Percentiles rank a stretch among this genome's conserved stretches.
These are phyloP conservation scores for Silurus aristotelis DNA, from an alignment of 2,797 vertebrate genomes.

Conservation along the genomic window DNA sequence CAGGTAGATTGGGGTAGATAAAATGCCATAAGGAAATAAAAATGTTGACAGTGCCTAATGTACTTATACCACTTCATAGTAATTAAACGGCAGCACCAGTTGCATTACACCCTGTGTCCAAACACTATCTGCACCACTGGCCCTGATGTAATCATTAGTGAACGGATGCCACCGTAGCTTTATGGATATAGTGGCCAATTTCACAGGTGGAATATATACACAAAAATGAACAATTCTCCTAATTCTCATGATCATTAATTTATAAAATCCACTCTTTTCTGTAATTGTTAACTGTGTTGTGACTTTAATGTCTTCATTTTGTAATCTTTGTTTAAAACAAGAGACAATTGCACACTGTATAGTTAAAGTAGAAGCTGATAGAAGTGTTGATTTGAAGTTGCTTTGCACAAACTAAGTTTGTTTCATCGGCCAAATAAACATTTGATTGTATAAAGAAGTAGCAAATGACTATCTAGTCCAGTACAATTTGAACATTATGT, in stretches of 20 bases:
- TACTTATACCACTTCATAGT: not conserved
- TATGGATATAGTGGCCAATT: not conserved
- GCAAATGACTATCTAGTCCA: not conserved
- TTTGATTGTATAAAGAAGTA: not conserved
- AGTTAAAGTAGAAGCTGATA: not conserved
- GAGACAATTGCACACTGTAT: not conserved
- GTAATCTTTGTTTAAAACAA: not conserved
- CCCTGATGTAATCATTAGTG: not conserved
- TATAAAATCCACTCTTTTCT: not conserved
- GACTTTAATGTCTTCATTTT: not conserved
- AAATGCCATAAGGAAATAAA: not conserved
- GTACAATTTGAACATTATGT: not conserved
- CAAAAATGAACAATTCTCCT: not conserved
- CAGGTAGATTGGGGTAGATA: too few relatives aligned
- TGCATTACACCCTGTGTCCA: not conserved
- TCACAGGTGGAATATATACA: not conserved
- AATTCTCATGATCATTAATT: not conserved
- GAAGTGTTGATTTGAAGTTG: conserved; percentile 1
- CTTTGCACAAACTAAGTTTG: not conserved
- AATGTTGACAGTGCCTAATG: not conserved
- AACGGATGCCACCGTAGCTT: not conserved
- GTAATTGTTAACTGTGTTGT: not conserved
- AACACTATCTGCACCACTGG: not conserved
- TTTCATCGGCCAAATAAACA: not conserved
- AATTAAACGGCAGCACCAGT: not conserved